Base-by-base conservation (phyloP, 2,888 invertebrate species). In the Tromatobia lineatoria region DNA sequence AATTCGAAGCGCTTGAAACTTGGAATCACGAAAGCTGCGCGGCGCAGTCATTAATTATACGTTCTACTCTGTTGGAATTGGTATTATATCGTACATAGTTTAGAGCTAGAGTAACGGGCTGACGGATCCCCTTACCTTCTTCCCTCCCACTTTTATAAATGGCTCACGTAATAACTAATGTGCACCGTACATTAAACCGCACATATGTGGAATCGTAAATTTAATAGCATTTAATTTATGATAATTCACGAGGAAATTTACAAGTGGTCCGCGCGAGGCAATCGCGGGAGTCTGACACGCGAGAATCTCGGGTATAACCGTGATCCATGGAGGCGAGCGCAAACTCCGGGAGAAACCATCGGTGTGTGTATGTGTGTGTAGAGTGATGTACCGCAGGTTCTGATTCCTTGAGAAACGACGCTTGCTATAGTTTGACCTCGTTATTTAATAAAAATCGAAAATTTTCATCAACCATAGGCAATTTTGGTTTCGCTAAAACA, bases 151-250 rank as follows among this genome's bases (percentile, higher is more conserved):
- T 67, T 69, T 74, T 52, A 20, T 38, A 66, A 66, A 66, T 61
- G n/a, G 23, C 52, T 66, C 79, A 15, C 79, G 79, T 71, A 66
- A 79, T 50, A 64, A 71, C 42, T 42, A 64, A 25, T 42, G 38
- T 50, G 45, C 42, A 38, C 38, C 50, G 45, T 73, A 73, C 29
- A 25, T 50, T 38, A 42, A 66, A 18, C 25, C 52, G 59, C 50
- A 73, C 29, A 67, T 47, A 86, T 88, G 88, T 85, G 85, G 88
- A 90, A 88, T 90, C 89, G 90, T 86, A 90, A 88, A 90, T 90
- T 90, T 90, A 89, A 90, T 90, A 87, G 88, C 88, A 88, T 91
- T 92, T 91, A 91, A 91, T 91, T 91, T 89, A 89, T 86, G 88
- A 90, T 90, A 89, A 91, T 91, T 90, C 78, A 52, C 74, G 67